A percentile compares a stretch with the other conserved stretches of the same genome.
phyloP scores from a whole-genome alignment of 2,113 vertebrate genomes.

The Gymnobelideus leadbeateri region DNA sequence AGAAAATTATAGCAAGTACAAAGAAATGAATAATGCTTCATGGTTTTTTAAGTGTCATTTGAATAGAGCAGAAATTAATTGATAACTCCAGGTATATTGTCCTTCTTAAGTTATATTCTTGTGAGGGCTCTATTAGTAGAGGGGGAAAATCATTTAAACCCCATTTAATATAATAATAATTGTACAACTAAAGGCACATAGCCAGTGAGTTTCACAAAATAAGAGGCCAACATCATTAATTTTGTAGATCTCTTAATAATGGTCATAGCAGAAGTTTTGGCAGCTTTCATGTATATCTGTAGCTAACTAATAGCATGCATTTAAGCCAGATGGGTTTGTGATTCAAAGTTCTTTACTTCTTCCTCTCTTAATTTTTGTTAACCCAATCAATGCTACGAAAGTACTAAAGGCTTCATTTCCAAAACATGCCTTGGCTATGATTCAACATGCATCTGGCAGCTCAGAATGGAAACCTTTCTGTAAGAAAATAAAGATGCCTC shows the following conservation, averaged over 20 bases:
- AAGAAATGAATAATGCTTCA: neutral
- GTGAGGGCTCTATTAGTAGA: neutral
- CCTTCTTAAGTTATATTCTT: neutral
- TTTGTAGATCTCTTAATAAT: slow-evolving; percentile 51
- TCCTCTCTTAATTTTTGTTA: slow-evolving; percentile 33
- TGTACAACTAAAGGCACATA: slow-evolving; percentile 52
- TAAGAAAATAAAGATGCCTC: slow-evolving; percentile 38
- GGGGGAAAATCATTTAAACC: neutral
- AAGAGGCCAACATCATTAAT: slow-evolving; percentile 50
- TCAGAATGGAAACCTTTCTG: slow-evolving; percentile 19
- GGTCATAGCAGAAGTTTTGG: slow-evolving; percentile 34
- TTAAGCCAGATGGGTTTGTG: slow-evolving; percentile 57
- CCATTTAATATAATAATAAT: slow-evolving; percentile 25
- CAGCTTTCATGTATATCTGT: slow-evolving; percentile 46
- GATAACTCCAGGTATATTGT: neutral
- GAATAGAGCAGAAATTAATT: slow-evolving; percentile 2
- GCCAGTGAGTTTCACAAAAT: slow-evolving; percentile 49
- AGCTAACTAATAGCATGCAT: neutral
- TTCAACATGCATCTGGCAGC: slow-evolving; percentile 21
- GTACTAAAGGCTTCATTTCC: slow-evolving; percentile 27
- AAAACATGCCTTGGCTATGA: neutral
- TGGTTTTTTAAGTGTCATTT: neutral
- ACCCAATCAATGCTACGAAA: neutral
- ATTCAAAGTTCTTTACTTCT: slow-evolving; percentile 34
- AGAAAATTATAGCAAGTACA: neutral